Percentiles rank a stretch among this genome's conserved stretches.
phyloP scores from a whole-genome alignment of 2,888 invertebrate genomes.

The Leistus spinibarbis region DNA sequence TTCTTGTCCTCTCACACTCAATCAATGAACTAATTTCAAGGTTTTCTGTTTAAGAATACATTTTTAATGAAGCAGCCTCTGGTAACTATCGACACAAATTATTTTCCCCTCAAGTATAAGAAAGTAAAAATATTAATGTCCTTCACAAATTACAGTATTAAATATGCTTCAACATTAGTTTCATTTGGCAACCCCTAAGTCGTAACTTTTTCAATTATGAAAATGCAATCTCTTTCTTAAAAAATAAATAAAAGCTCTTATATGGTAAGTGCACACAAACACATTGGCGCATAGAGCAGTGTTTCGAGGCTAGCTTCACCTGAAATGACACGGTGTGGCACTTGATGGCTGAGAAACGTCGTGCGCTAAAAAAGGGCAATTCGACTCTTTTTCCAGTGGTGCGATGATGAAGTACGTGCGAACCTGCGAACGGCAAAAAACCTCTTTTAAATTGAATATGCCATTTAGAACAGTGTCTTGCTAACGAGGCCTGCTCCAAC shows the following conservation, averaged over 20 bases:
- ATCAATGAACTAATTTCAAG: too few relatives aligned
- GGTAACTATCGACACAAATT: too few relatives aligned
- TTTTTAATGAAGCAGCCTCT: not conserved
- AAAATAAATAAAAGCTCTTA: constrained; percentile 19
- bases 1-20: not conserved
- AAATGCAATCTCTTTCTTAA: constrained; percentile 33
- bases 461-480: constrained; percentile 49
- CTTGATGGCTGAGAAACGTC: constrained; percentile 1
- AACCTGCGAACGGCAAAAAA: constrained; percentile 50
- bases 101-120: not conserved
- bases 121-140: not conserved
- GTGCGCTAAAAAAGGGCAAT: constrained; percentile 24
- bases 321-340: not conserved
- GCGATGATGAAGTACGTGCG: constrained; percentile 50
- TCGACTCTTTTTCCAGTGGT: constrained; percentile 17
- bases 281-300: not conserved
- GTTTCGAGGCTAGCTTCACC: not conserved
- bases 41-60: too few relatives aligned
- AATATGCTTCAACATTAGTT: constrained; percentile 33
- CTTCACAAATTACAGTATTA: constrained; percentile 3
- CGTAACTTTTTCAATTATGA: constrained; percentile 35
- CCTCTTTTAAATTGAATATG: constrained; percentile 50
- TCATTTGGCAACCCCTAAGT: constrained; percentile 16
- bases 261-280: constrained; percentile 23
- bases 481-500: constrained; percentile 45